phyloP scores from a whole-genome alignment of 2,797 vertebrate species.

The Anguilla marmorata region DNA sequence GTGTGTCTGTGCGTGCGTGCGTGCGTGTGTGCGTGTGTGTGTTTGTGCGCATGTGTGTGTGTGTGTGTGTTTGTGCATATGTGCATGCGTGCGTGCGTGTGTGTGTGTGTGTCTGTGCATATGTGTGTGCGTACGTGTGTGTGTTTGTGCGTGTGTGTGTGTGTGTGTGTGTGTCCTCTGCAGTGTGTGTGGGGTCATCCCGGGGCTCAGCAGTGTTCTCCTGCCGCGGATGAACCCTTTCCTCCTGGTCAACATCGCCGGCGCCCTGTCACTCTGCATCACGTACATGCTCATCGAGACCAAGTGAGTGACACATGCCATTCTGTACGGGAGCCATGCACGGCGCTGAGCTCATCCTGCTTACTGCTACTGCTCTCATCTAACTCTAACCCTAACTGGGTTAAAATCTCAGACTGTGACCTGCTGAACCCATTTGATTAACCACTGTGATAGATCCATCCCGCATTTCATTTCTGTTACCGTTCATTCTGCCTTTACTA shows the following conservation, averaged over 20 bases:
- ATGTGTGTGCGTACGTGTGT: background rate
- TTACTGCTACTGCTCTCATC: too few species aligned
- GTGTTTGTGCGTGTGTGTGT: background rate
- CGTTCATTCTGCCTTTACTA: background rate
- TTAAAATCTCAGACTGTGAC: too few species aligned
- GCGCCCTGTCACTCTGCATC: conserved; percentile 90
- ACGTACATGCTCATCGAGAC: conserved; percentile 98
- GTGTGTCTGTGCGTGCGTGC: too few species aligned
- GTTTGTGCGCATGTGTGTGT: too few species aligned
- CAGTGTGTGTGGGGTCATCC: conserved; percentile 91
- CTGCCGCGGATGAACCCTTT: conserved; percentile 98
- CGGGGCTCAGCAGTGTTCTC: conserved; percentile 89
- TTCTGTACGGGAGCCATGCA: background rate
- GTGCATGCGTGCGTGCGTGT: background rate
- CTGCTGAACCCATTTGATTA: too few species aligned
- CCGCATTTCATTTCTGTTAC: background rate
- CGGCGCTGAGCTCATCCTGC: background rate
- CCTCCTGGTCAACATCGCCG: conserved; percentile 91
- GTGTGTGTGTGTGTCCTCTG: conserved; percentile 26
- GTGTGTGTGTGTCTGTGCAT: background rate
- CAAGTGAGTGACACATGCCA: conserved; percentile 75
- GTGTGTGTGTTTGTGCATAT: too few species aligned
- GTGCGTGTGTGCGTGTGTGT: too few species aligned
- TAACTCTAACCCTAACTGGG: too few species aligned
- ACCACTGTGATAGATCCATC: too few species aligned